These are phyloP conservation scores for Tor tambroides DNA, from an alignment of 2,113 vertebrate genomes.

Conservation along the genomic window DNA sequence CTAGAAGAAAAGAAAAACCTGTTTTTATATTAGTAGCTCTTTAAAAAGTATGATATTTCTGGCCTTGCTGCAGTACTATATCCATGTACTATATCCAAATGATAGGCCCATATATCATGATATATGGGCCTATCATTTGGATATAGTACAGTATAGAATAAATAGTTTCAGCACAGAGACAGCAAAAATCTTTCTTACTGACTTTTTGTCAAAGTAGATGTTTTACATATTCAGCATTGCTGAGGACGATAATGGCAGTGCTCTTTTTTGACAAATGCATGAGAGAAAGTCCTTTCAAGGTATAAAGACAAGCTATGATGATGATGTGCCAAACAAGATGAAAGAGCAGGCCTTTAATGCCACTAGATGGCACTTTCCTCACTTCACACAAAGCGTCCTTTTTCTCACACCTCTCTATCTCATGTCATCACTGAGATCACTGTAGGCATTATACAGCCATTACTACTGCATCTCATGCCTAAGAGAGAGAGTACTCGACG, in stretches of 20 bases:
- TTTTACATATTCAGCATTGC: background rate
- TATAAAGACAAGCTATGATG: conserved; percentile 6
- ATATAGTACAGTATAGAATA: background rate
- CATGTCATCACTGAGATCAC: conserved; percentile 54
- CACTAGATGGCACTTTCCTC: conserved; percentile 69
- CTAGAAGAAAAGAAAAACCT: no score
- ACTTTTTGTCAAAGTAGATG: conserved; percentile 12
- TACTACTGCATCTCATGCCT: conserved; percentile 48
- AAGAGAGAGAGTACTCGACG: conserved; percentile 24
- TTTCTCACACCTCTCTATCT: conserved; percentile 51
- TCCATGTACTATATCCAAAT: no score
- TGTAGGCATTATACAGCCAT: conserved; percentile 56
- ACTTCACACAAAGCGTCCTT: conserved; percentile 50
- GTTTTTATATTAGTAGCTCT: no score
- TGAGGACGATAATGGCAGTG: background rate
- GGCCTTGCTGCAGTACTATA: conserved; percentile 6
- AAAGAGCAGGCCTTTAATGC: conserved; percentile 45
- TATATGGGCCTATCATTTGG: conserved; percentile 28
- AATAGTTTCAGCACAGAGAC: background rate
- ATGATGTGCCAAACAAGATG: conserved; percentile 15
- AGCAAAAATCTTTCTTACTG: background rate
- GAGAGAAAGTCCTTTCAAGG: conserved; percentile 26
- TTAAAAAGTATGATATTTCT: background rate
- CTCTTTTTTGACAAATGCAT: conserved; percentile 21
- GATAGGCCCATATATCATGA: background rate